These are phyloP conservation scores for Diploptera punctata DNA, from an alignment of 2,888 invertebrate genomes.

Conservation along the genomic window DNA sequence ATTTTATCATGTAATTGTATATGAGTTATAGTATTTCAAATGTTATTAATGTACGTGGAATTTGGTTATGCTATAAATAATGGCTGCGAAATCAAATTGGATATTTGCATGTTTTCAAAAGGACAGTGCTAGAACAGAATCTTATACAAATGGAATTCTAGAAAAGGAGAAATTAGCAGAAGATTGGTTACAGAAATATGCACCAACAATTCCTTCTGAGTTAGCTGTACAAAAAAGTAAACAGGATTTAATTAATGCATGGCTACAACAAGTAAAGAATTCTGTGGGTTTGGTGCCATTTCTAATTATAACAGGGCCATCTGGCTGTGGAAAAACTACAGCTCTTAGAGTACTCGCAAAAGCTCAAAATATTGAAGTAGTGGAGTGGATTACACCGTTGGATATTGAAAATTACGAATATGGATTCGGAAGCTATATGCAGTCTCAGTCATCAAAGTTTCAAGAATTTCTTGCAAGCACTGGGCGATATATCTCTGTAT, in stretches of 20 bases:
- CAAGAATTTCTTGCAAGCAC: neutral
- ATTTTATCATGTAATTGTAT: too few species aligned
- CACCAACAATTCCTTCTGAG: neutral
- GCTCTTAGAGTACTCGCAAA: neutral
- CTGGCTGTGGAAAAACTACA: neutral
- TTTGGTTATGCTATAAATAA: too few species aligned
- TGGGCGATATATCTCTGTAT: neutral
- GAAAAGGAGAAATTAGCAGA: neutral
- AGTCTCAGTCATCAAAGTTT: neutral
- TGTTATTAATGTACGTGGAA: too few species aligned
- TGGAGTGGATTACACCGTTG: neutral
- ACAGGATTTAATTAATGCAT: neutral
- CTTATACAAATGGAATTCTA: neutral
- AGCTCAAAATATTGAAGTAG: neutral
- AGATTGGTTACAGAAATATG: neutral
- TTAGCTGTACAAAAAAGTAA: neutral
- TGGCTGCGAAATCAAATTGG: neutral
- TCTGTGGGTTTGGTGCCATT: neutral
- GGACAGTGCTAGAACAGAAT: too few species aligned
- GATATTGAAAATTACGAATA: neutral
- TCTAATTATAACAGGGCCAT: constrained; percentile 11
- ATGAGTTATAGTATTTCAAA: too few species aligned
- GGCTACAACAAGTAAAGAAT: neutral
- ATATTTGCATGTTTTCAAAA: neutral
- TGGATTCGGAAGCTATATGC: neutral